A percentile compares a stretch with the other conserved stretches of the same genome.
Conservation (phyloP, 2,888 invertebrate genomes). For the Noctua janthe region DNA sequence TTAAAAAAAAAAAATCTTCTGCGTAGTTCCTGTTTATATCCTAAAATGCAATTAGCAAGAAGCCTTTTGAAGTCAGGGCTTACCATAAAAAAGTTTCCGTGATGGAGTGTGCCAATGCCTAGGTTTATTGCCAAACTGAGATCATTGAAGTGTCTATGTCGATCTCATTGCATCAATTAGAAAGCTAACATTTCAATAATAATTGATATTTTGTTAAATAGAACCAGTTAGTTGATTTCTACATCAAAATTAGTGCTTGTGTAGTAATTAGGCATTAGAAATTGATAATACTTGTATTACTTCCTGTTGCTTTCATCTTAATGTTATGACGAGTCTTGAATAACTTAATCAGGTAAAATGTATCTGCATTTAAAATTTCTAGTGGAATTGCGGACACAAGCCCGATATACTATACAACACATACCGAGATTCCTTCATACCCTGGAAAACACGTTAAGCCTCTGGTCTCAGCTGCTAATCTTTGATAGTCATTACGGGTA, state of each 20-base stretch:
- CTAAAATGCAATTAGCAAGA: background rate
- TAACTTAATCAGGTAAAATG: background rate
- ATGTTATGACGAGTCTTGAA: background rate
- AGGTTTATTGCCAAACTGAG: background rate
- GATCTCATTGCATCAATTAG: constrained; percentile 57
- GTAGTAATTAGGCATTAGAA: constrained; percentile 14
- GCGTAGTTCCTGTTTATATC: too few species aligned
- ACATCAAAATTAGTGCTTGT: constrained; percentile 18
- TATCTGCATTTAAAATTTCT: background rate
- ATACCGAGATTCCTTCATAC: background rate
- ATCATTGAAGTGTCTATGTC: constrained; percentile 19
- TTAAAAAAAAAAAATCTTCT: too few species aligned
- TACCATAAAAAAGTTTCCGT: background rate
- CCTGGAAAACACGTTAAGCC: background rate
- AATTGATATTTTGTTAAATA: constrained; percentile 34
- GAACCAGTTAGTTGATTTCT: constrained; percentile 34
- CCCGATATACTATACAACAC: background rate
- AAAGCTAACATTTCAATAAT: constrained; percentile 41
- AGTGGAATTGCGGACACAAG: background rate
- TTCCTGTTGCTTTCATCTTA: constrained; percentile 17
- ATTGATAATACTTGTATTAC: constrained; percentile 4
- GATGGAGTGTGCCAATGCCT: background rate
- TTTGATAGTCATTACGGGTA: background rate
- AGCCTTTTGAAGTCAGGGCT: background rate
- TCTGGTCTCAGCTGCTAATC: background rate